Evolutionary conservation across 2,888 invertebrate genomes (phyloP), one percentile per base, ranked within the genome.

Genomic region (Drosophila falleni): DNA sequence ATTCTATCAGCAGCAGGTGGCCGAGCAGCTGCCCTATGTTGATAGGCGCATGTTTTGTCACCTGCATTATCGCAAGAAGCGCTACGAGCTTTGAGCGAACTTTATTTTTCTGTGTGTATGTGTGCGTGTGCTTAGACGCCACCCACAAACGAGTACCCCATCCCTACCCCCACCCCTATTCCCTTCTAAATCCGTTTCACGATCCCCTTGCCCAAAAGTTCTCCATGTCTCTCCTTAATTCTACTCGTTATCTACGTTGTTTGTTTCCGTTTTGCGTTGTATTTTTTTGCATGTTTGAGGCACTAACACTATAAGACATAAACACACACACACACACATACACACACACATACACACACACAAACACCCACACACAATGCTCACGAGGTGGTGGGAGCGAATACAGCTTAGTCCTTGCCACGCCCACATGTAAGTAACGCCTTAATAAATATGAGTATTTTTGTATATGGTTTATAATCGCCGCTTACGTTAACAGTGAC

Each of bases 351-450:
- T 51, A 47, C 15, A 53, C 54, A 49, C 44, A 60, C 53, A 59
- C 51, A 37, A 19, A n/a, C 23, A 59, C 35, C 31, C 8, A 44
- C 39, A 44, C 39, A 53, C 10, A 49, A 60, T 72, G 84, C 53
- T 55, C 64, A 53, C 46, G 70, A 50, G 63, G 33, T 39, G 64
- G 26, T 75, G 83, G 81, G 79, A 91, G 89, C 89, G 90, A 91
- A 91, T 92, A 91, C 91, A 90, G 91, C 90, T 91, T 91, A 91
- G 92, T 92, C 92, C 90, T 92, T 91, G 92, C 88, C 91, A 86
- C 80, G 90, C 78, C 78, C 81, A 79, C 80, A 89, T 86, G 91
- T 90, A 91, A 89, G 90, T 90, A 90, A 67, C 71, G 80, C 77
- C 75, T 77, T 79, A 72, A 76, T 46, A 89, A 78, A 79, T 87